Evolutionary conservation across 2,113 vertebrate species (phyloP), one percentile per base, ranked within the genome.

Genomic region (Lates calcarifer): DNA sequence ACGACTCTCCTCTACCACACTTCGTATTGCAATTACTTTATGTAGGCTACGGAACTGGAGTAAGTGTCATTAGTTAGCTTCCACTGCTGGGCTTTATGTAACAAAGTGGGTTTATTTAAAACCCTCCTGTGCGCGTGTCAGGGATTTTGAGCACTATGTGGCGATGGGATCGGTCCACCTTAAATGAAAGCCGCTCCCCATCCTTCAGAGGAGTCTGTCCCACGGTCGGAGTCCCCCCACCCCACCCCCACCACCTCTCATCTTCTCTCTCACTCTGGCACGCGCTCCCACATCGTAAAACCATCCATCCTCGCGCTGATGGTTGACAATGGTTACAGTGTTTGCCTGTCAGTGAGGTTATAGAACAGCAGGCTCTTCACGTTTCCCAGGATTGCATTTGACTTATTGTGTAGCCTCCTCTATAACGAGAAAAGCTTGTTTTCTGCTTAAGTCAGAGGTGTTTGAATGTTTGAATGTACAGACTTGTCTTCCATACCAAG

Each of bases 171-270:
- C 5, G 37, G 51, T 58, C 89, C 79, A 90, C 88, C 91, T 93
- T 93, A 91, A 93, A 84, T 71, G 39, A 79, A 70, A 83, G 71
- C 55, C 9, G 61, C 68, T 74, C 68, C 49, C 39, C 18, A 67
- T 37, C 58, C 49, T 74, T 33, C 61, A 78, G 63, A 68, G 71
- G 31, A 75, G 60, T 22, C 55, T 49, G 73, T 87, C 79, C 75
- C 75, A 74, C 64, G 8, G 75, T 79, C 53, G 69, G 70, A 71
- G 41, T 62, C 78, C 33, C 82, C 81, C 7, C 45, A 24, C 61
- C 49, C 47, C 64, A 47, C 43, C 41, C 31, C 20, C 64, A 66
- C 43, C 64, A 47, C 64, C 18, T 11, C 55, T 58, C 53, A 20
- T 15, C 41, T 14, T 37, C 58, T 29, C 33, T 3, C 10, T 14